Evolutionary conservation across 1,140 invertebrate species (phyloP).

Genomic region (Zaprionus nigranus): DNA sequence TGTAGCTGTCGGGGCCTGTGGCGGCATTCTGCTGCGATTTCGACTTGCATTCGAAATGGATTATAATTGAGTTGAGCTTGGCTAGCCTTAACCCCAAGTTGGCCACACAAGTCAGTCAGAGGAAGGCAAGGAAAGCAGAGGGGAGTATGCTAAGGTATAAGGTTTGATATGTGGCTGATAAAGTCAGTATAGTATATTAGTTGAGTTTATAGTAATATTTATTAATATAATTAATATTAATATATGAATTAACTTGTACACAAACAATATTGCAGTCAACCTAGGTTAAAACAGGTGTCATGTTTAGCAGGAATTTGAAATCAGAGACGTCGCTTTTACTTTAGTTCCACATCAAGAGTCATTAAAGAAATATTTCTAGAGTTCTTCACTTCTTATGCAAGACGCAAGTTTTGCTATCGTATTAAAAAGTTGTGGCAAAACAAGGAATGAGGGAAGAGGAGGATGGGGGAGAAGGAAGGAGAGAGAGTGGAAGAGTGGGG

Average conservation of each 20-base stretch:
- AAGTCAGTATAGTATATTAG: no score
- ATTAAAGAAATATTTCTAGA: constrained; percentile 2
- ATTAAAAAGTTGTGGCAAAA: not conserved
- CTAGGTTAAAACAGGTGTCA: not conserved
- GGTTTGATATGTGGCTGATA: no score
- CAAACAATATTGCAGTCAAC: not conserved
- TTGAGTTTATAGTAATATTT: no score
- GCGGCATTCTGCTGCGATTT: constrained; percentile 34
- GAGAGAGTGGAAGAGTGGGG: not conserved
- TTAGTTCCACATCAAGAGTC: not conserved
- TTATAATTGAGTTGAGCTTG: constrained; percentile 58
- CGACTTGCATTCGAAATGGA: constrained; percentile 58
- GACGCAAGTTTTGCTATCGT: not conserved
- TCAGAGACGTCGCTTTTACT: not conserved
- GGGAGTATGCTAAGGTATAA: not conserved
- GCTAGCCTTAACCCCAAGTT: constrained; percentile 31
- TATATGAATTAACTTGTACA: no score
- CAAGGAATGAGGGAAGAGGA: not conserved
- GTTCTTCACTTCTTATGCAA: not conserved
- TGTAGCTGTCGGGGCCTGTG: constrained; percentile 34
- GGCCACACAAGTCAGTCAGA: not conserved
- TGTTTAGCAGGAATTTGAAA: not conserved
- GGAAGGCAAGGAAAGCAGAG: no score
- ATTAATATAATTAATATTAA: no score
- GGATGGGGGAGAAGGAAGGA: not conserved